Percentiles rank a stretch among this genome's conserved stretches.
phyloP scores from a whole-genome alignment of 2,797 vertebrate species.

The Gobionotothen gibberifrons region DNA sequence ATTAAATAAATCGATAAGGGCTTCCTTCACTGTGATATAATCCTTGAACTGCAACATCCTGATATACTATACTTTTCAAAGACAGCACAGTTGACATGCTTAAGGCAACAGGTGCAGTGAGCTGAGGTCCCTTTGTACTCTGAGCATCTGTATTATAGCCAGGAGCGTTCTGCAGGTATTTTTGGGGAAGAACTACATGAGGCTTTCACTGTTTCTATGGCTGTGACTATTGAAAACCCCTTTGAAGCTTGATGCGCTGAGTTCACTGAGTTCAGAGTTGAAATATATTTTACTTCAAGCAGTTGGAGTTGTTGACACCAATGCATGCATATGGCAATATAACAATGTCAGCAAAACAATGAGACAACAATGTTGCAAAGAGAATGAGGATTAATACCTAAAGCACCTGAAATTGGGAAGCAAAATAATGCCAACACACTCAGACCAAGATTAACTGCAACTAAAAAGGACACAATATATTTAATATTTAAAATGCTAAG shows the following conservation, averaged over 20 bases:
- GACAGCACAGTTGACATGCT: slow-evolving; percentile 37
- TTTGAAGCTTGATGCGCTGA: slow-evolving; percentile 36
- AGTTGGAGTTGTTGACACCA: slow-evolving; percentile 34
- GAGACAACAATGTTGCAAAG: neutral
- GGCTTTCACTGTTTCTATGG: slow-evolving; percentile 44
- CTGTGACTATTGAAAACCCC: slow-evolving; percentile 30
- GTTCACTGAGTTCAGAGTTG: slow-evolving; percentile 23
- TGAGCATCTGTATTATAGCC: slow-evolving; percentile 56
- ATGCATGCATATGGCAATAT: neutral
- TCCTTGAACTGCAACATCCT: slow-evolving; percentile 27
- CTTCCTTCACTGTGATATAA: slow-evolving; percentile 12
- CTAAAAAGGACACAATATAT: neutral
- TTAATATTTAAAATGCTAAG: neutral
- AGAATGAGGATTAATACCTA: neutral
- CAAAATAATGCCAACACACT: neutral
- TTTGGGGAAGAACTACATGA: slow-evolving; percentile 42
- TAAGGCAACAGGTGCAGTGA: slow-evolving; percentile 48
- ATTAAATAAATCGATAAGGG: slow-evolving; percentile 47
- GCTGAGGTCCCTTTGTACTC: slow-evolving; percentile 51
- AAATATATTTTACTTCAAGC: slow-evolving; percentile 45
- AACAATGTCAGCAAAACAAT: neutral
- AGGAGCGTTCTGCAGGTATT: slow-evolving; percentile 50
- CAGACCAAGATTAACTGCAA: neutral
- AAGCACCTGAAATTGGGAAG: neutral
- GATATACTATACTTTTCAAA: slow-evolving; percentile 44